Percentiles rank a stretch among this genome's conserved stretches.
Evolutionary conservation across 2,888 invertebrate species (phyloP).

Genomic region (Himalopsyche anomala): DNA sequence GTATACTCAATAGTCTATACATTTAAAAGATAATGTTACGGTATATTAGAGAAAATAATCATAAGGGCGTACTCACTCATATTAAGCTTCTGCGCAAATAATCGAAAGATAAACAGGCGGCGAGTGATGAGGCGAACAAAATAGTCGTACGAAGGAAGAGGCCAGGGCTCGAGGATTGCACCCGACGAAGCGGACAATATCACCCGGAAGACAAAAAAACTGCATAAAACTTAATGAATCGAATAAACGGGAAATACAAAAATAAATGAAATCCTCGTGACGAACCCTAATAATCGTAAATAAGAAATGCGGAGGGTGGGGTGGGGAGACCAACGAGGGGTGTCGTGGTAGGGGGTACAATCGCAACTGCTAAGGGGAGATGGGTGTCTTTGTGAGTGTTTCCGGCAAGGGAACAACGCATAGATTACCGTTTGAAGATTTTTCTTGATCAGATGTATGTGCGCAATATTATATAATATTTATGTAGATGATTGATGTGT

Average conservation of each 20-base stretch:
- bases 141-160: neutral
- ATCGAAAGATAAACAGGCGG: conserved; percentile 33
- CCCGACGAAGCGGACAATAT: conserved; percentile 41
- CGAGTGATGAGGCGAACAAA: conserved; percentile 19
- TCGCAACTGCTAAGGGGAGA: conserved; percentile 12
- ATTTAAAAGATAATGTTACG: no score
- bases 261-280: conserved; percentile 62
- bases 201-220: conserved; percentile 58
- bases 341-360: neutral
- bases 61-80: no score
- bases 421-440: neutral
- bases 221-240: conserved; percentile 62
- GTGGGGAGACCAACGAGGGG: neutral
- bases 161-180: neutral
- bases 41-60: no score
- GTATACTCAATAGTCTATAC: no score
- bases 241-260: conserved; percentile 62
- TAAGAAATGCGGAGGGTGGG: conserved; percentile 53
- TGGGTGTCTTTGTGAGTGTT: neutral
- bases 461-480: no score
- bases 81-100: neutral
- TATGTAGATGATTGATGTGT: no score
- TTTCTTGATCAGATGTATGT: no score
- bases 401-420: neutral
- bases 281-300: conserved; percentile 62